Conservation (phyloP, 2,888 invertebrate genomes). For the Protonemura montana region DNA sequence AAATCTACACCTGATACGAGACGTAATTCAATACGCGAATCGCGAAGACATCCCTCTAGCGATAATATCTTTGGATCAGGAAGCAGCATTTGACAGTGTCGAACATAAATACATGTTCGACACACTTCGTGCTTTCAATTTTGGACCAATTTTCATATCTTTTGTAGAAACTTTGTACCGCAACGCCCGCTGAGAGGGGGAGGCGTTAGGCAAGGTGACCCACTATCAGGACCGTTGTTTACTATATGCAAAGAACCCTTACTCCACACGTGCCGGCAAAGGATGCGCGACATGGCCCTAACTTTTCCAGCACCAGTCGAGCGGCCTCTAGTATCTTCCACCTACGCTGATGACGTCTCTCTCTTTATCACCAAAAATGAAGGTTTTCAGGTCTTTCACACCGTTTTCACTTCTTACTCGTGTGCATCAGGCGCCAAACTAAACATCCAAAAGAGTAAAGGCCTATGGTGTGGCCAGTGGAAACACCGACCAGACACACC, state of each 20-base stretch:
- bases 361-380: neutral
- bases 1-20: constrained; percentile 1
- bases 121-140: neutral
- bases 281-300: too few species aligned
- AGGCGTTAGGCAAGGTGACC: constrained; percentile 1
- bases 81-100: constrained; percentile 1
- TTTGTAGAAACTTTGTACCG: neutral
- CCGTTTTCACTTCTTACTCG: neutral
- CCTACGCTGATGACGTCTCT: neutral
- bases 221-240: neutral
- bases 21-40: neutral
- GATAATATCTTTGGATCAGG: constrained; percentile 19
- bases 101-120: neutral
- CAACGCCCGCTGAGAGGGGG: neutral
- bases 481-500: neutral
- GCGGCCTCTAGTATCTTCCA: neutral
- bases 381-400: neutral
- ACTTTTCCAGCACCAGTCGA: neutral
- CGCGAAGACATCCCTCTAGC: neutral
- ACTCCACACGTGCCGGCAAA: too few species aligned
- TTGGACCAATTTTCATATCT: neutral
- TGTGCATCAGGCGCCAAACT: neutral
- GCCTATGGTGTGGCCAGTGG: neutral
- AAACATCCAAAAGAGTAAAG: neutral
- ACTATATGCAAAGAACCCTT: neutral